phyloP scores from a whole-genome alignment of 53 echinoderm and acorn worm species.

The Echinarachnius parma region DNA sequence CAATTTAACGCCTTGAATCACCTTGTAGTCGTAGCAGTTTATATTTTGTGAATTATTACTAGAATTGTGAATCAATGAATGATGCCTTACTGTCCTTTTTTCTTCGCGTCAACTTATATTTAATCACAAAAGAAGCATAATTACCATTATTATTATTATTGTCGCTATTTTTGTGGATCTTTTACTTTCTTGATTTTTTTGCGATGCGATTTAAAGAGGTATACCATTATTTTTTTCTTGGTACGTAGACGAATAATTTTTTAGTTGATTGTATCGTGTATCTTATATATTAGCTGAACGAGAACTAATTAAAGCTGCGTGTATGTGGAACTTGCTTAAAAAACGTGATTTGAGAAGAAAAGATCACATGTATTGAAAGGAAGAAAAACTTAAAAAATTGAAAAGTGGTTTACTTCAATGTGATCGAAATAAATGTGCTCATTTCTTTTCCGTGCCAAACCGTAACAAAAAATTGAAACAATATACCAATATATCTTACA shows the following conservation, averaged over 20 bases:
- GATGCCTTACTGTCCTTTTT: slow-evolving; percentile 43
- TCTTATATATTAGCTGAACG: slow-evolving; percentile 44
- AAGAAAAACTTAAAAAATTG: slow-evolving; percentile 7
- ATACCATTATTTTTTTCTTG: slow-evolving; percentile 22
- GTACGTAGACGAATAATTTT: slow-evolving; percentile 28
- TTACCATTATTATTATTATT: slow-evolving; percentile 16
- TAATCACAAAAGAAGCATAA: slow-evolving; percentile 26
- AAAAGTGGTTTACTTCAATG: slow-evolving; percentile 10
- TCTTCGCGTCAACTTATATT: slow-evolving; percentile 21
- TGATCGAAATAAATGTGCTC: slow-evolving; percentile 50
- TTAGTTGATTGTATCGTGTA: slow-evolving; percentile 33
- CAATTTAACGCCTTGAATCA: too few species aligned
- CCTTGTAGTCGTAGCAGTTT: too few species aligned
- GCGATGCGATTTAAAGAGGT: slow-evolving; percentile 20
- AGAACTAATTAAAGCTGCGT: slow-evolving; percentile 18
- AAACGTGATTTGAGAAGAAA: slow-evolving; percentile 2
- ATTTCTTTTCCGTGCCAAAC: slow-evolving; percentile 39
- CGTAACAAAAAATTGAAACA: slow-evolving; percentile 34
- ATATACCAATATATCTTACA: slow-evolving; percentile 46
- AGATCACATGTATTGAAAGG: slow-evolving; percentile 16
- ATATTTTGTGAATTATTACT: too few species aligned
- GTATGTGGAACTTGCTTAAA: slow-evolving; percentile 19
- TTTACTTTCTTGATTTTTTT: slow-evolving; percentile 13
- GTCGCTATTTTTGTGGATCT: slow-evolving; percentile 37
- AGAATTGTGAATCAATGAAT: slow-evolving; percentile 19